Percentiles rank a stretch among this genome's conserved stretches.
Evolutionary conservation across 2,113 vertebrate genomes (phyloP).

Genomic region (Potamarius usumacintae): DNA sequence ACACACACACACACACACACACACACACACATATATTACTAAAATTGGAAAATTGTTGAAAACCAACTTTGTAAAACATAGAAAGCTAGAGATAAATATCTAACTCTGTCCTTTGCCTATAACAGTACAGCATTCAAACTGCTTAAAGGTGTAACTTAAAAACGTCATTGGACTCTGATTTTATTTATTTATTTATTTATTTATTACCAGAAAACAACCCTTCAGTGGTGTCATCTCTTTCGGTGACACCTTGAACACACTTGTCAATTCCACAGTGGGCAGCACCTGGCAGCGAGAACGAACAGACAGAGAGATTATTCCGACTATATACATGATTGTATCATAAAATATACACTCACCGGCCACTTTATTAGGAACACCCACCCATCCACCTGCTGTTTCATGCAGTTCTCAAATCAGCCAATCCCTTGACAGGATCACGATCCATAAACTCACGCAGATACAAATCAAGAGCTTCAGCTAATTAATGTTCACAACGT

Average conservation of each 20-base stretch:
- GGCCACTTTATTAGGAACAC: too few relatives aligned
- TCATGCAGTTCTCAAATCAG: too few relatives aligned
- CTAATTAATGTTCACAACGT: too few relatives aligned
- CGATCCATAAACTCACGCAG: too few relatives aligned
- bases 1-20: neutral
- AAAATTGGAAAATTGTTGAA: neutral
- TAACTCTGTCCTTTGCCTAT: neutral
- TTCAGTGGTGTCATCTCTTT: neutral
- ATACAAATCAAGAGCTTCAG: too few relatives aligned
- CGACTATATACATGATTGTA: neutral
- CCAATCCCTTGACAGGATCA: too few relatives aligned
- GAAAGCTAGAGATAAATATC: neutral
- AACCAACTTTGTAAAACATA: too few relatives aligned
- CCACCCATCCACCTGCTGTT: too few relatives aligned
- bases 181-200: neutral
- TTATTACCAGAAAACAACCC: conserved; percentile 9
- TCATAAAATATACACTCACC: neutral
- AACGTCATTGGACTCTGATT: neutral
- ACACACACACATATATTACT: neutral
- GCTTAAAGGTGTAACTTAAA: neutral
- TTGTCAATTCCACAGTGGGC: conserved; percentile 38
- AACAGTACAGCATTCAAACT: neutral
- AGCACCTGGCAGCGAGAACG: neutral
- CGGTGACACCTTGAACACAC: conserved; percentile 3
- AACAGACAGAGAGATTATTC: neutral